Conservation (phyloP, 2,113 vertebrate species). For the Cryptomyrus ogoouensis region DNA sequence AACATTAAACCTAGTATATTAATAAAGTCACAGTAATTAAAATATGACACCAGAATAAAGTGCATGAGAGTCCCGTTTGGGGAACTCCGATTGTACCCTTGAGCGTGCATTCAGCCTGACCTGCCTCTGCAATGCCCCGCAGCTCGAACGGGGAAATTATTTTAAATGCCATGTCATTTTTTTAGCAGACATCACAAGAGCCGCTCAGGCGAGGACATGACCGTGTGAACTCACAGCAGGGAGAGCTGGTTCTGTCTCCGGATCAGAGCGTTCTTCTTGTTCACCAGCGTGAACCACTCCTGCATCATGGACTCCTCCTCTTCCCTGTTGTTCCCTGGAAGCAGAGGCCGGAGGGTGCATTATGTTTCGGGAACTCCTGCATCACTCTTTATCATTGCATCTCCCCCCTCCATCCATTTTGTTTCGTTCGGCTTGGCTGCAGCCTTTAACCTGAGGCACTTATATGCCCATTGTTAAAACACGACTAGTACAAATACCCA, state of each 20-base stretch:
- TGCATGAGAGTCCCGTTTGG: neutral
- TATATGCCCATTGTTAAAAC: neutral
- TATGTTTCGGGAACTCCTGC: neutral
- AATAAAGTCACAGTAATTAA: conserved; percentile 2
- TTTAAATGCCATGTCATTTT: conserved; percentile 2
- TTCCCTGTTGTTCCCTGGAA: conserved; percentile 91
- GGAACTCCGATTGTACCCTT: neutral
- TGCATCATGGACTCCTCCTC: conserved; percentile 99
- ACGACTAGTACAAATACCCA: neutral
- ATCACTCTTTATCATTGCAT: neutral
- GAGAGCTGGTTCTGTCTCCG: conserved; percentile 97
- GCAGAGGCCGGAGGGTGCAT: neutral
- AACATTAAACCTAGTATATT: neutral
- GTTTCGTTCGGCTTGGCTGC: neutral
- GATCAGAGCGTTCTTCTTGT: conserved; percentile 99
- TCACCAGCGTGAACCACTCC: conserved; percentile 98
- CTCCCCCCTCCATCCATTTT: neutral
- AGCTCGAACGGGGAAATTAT: neutral
- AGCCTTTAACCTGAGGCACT: neutral
- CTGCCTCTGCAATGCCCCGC: neutral
- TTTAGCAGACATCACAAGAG: neutral
- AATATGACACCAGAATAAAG: neutral
- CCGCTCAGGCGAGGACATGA: neutral
- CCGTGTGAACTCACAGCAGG: conserved; percentile 75
- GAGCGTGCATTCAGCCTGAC: neutral